Conservation (phyloP, 2,113 vertebrate species). For the Potamarius usumacintae region DNA sequence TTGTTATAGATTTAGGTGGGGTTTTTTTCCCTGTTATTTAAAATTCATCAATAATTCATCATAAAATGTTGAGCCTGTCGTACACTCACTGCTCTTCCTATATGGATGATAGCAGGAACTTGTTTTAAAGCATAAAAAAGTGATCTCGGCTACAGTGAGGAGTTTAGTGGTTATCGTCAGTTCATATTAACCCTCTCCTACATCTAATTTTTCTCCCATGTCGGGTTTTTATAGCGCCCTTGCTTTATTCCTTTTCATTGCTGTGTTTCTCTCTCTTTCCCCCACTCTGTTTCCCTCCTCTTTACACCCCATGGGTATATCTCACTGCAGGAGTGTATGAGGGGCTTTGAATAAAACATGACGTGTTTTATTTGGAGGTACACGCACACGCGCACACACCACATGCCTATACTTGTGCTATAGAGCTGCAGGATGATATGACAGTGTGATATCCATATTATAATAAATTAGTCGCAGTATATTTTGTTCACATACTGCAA, state of each 20-base stretch:
- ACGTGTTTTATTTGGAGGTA: slow-evolving; percentile 3
- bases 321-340: slow-evolving; percentile 32
- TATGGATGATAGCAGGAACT: neutral
- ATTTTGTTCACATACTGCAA: neutral
- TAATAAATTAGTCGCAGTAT: neutral
- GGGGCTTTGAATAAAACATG: slow-evolving; percentile 52
- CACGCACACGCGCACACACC: neutral
- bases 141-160: neutral
- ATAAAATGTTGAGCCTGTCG: neutral
- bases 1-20: neutral
- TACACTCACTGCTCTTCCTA: neutral
- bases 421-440: neutral
- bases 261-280: slow-evolving; percentile 18
- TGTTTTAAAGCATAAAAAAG: neutral
- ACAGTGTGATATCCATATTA: neutral
- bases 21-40: neutral
- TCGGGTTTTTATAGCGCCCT: neutral
- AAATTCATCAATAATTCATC: neutral
- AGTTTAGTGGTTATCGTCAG: neutral
- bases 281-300: neutral
- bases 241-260: slow-evolving; percentile 5
- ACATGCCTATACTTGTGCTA: neutral
- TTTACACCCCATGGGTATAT: slow-evolving; percentile 19
- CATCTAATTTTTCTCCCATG: neutral
- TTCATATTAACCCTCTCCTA: neutral